Percentiles rank a stretch among this genome's conserved stretches.
Evolutionary conservation across 2,113 vertebrate genomes (phyloP).

Genomic region (Heloderma charlesbogerti): DNA sequence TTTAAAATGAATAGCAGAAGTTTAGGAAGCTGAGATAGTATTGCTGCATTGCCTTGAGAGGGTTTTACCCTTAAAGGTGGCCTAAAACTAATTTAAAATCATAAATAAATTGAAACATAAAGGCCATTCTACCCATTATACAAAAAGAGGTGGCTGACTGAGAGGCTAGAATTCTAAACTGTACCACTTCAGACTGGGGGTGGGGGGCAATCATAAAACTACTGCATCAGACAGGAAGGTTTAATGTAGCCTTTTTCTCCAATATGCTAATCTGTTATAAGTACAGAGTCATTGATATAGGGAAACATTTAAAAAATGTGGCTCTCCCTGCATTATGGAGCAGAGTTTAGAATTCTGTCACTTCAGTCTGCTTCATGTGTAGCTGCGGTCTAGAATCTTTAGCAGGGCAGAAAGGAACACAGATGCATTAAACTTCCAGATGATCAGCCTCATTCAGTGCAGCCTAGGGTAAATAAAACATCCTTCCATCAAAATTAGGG

Average conservation of each 20-base stretch:
- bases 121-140: neutral
- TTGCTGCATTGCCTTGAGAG: neutral
- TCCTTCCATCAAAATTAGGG: neutral
- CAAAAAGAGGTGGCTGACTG: neutral
- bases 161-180: neutral
- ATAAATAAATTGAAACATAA: neutral
- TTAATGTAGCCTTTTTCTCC: neutral
- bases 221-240: neutral
- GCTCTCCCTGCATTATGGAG: neutral
- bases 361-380: neutral
- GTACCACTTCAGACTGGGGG: neutral
- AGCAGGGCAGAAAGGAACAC: neutral
- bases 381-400: neutral
- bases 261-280: neutral
- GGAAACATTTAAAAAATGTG: neutral
- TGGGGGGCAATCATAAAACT: neutral
- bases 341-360: neutral
- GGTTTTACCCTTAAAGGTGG: neutral
- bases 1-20: neutral
- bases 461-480: neutral
- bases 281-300: neutral
- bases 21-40: neutral
- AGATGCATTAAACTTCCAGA: neutral
- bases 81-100: too few relatives aligned
- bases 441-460: neutral